A percentile compares a stretch with the other conserved stretches of the same genome.
Evolutionary conservation across 2,113 vertebrate genomes (phyloP).

Genomic region (Onychorhynchus coronatus): DNA sequence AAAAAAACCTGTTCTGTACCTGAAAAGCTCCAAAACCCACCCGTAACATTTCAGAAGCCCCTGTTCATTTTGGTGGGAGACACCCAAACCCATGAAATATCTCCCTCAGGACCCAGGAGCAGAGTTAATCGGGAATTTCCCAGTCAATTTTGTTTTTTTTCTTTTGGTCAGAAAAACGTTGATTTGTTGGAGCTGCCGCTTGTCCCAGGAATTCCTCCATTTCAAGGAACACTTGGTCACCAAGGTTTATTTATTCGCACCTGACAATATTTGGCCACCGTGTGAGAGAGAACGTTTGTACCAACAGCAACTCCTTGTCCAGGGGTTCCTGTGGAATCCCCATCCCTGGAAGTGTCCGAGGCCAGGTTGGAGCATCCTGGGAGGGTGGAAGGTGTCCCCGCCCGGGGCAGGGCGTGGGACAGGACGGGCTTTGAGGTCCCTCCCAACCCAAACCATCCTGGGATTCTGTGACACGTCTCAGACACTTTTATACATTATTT

Average conservation of each 20-base stretch:
- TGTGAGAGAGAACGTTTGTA: neutral
- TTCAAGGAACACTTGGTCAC: neutral
- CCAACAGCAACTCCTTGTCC: neutral
- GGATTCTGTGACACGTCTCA: neutral
- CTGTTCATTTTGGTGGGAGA: neutral
- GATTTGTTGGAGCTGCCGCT: neutral
- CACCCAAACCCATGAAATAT: neutral
- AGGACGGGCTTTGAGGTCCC: rapidly evolving
- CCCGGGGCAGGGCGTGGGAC: neutral
- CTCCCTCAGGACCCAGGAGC: neutral
- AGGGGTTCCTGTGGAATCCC: neutral
- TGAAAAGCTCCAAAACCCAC: neutral
- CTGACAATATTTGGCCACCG: neutral
- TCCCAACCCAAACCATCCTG: neutral
- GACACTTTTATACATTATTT: too few relatives aligned
- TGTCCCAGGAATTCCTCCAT: neutral
- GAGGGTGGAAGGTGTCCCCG: neutral
- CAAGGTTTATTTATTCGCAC: neutral
- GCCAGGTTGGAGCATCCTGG: rapidly evolving
- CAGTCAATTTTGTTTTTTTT: too few relatives aligned
- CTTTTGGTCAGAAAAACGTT: neutral
- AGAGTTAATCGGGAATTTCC: neutral
- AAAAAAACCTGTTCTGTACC: neutral
- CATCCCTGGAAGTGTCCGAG: neutral
- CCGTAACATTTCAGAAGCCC: neutral